Evolutionary conservation across 2,888 invertebrate species (phyloP).

Genomic region (Athalia circularis): DNA sequence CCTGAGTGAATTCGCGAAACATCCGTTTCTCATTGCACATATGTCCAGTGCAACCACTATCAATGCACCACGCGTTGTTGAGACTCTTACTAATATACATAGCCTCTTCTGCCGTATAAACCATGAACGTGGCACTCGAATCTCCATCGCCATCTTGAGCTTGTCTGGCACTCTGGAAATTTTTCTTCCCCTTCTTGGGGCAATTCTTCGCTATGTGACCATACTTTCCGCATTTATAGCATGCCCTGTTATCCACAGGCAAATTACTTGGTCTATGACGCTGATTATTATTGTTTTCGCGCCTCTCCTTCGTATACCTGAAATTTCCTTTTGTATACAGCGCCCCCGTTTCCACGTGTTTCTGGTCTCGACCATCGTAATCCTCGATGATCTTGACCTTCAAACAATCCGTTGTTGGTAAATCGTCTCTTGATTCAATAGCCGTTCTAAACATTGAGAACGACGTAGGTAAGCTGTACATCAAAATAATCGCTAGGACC

Average conservation of each 20-base stretch:
- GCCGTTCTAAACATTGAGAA: slow-evolving; percentile 25
- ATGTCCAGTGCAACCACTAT: slow-evolving; percentile 13
- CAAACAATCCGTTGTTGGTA: slow-evolving; percentile 31
- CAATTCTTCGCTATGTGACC: slow-evolving; percentile 14
- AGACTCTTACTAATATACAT: slow-evolving; percentile 10
- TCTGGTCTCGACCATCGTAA: slow-evolving; percentile 24
- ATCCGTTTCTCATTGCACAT: not conserved
- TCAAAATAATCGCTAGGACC: no score
- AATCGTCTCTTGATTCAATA: slow-evolving; percentile 45
- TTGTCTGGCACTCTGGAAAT: not conserved
- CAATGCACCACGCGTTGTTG: slow-evolving; percentile 10
- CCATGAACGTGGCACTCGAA: not conserved
- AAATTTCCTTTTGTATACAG: not conserved
- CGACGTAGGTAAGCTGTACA: no score
- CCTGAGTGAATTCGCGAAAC: slow-evolving; percentile 12
- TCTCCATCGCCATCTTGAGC: not conserved
- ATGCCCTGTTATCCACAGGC: not conserved
- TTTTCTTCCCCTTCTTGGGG: no score
- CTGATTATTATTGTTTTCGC: not conserved
- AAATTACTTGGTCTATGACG: not conserved
- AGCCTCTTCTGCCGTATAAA: slow-evolving; percentile 14
- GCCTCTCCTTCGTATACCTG: not conserved
- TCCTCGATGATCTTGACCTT: slow-evolving; percentile 31
- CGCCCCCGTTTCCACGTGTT: not conserved
- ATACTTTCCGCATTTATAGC: not conserved